These are phyloP conservation scores for Aythya baeri DNA, from an alignment of 2,113 vertebrate species.

Conservation along the genomic window DNA sequence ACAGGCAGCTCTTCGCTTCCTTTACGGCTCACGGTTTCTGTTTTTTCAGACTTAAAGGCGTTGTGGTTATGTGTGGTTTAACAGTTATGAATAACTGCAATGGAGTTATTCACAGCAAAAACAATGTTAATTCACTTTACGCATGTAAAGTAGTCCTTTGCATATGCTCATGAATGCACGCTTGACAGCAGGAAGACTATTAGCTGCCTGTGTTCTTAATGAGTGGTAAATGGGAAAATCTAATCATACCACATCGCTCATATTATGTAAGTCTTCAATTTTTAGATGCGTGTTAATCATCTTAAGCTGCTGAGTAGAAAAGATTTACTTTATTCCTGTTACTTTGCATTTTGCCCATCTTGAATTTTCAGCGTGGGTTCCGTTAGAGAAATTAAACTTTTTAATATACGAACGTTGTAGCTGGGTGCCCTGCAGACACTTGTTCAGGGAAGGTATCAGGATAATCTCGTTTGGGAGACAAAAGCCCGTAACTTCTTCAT, in stretches of 20 bases:
- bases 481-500: background rate
- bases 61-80: background rate
- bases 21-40: accelerated
- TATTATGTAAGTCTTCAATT: background rate
- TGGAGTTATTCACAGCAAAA: background rate
- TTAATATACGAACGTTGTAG: background rate
- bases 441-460: background rate
- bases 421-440: accelerated
- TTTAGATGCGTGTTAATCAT: background rate
- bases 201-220: background rate
- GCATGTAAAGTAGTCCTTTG: accelerated
- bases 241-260: background rate
- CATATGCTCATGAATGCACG: accelerated
- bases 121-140: accelerated
- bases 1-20: background rate
- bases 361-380: background rate
- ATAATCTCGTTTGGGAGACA: background rate
- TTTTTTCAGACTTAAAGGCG: background rate
- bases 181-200: background rate
- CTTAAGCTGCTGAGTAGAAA: background rate
- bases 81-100: background rate
- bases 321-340: background rate
- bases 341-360: background rate
- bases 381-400: background rate
- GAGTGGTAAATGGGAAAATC: background rate